Percentiles rank a stretch among this genome's conserved stretches.
Conservation (phyloP, 1,140 invertebrate species). For the Neuroterus valhalla region DNA sequence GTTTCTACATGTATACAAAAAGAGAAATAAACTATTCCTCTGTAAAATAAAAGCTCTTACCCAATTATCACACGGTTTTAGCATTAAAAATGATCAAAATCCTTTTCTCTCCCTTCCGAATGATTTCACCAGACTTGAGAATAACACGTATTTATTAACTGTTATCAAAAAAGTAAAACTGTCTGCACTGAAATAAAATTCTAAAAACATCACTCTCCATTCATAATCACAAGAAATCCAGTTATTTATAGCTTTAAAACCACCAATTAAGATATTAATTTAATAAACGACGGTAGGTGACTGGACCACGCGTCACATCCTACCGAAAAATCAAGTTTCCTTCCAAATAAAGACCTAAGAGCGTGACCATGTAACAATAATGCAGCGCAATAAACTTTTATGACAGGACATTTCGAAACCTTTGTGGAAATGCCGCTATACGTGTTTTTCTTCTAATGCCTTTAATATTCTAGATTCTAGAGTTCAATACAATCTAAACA, state of each 20-base stretch:
- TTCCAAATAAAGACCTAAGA: conserved; percentile 51
- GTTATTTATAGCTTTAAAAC: conserved; percentile 23
- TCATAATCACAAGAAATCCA: not conserved
- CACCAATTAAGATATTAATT: conserved; percentile 24
- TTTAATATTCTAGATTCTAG: not conserved
- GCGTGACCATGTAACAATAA: conserved; percentile 50
- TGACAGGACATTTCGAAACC: conserved; percentile 49
- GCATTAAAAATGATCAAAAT: not conserved
- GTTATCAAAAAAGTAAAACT: not conserved
- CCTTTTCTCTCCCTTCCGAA: not conserved
- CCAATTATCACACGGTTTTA: not conserved
- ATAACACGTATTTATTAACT: not conserved
- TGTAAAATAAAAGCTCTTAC: not conserved
- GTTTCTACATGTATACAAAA: no score
- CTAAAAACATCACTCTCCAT: not conserved
- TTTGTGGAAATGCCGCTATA: conserved; percentile 48
- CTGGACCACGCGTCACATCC: conserved; percentile 28
- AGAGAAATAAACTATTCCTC: no score
- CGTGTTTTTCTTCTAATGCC: not conserved
- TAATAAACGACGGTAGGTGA: conserved; percentile 17
- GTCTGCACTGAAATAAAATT: not conserved
- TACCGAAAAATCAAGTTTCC: conserved; percentile 46
- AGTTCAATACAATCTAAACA: not conserved
- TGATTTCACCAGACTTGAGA: not conserved
- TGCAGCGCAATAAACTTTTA: conserved; percentile 56